Base-by-base conservation (phyloP, 2,797 vertebrate species). In the Eulemur coronatus region DNA sequence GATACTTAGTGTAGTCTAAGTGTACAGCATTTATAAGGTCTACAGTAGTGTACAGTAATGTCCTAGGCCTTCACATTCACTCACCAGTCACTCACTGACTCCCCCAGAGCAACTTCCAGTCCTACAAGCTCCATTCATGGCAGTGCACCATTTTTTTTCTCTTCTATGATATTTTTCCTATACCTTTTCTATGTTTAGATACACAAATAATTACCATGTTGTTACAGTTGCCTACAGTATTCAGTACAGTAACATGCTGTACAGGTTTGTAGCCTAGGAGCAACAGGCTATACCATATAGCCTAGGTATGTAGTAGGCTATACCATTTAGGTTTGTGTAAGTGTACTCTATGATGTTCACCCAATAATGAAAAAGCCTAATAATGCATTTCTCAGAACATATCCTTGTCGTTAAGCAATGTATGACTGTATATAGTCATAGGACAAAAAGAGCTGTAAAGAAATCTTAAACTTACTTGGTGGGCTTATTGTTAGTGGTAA, bases 391-490 rank as follows among this genome's bases (percentile, higher is more conserved):
- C 63, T 65, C 33, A 65, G 33, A 65, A 65, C 4, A 65, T 65
- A 65, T n/a, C 63, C 63, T 65, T 35, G 63, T 35, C 4, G 17
- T 65, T 65, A 59, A 59, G 10, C 1, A 59, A 18, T 65, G 17
- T 18, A n/a, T 65, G 63, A n/a, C 33, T n/a, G 55, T 57, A 18
- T 65, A 35, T 52, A 89, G 65, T 46, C 38, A 81, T 46, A 81
- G 8, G 38, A 75, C 30, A 65, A 75, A 94, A 80, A 84, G 59
- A 95, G 69, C 30, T 78, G 14, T 50, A 91, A 82, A 86, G 41
- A 89, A 93, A 20, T 89, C n/a, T 96, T 80, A 94, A 85, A 69
- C 13, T 57, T 70, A 43, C 46, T 75, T 35, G 67, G 7, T 90
- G 52, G 14, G 24, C 17, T 96, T 94, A 55, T 81, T 79, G 1